A percentile compares a stretch with the other conserved stretches of the same genome.
Conservation (phyloP, 2,797 vertebrate species). For the Peromyscus eremicus region DNA sequence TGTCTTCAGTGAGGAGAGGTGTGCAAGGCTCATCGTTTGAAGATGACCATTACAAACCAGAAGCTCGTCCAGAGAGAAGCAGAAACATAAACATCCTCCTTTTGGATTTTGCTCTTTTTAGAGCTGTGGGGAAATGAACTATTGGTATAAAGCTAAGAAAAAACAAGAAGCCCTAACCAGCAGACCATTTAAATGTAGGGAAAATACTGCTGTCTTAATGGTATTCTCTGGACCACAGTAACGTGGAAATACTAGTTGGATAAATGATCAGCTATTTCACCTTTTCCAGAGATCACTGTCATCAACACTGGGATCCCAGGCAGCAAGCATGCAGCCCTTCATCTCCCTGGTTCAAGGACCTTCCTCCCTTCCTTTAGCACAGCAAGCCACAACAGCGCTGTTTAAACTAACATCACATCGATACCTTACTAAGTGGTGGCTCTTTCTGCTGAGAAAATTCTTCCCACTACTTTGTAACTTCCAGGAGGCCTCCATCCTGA, state of each 20-base stretch:
- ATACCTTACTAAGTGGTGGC: neutral
- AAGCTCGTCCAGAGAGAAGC: no score
- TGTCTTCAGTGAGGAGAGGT: neutral
- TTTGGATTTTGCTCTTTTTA: neutral
- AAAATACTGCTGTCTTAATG: neutral
- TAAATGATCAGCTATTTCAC: neutral
- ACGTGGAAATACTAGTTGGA: neutral
- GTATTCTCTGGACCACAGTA: constrained; percentile 10
- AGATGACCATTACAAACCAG: neutral
- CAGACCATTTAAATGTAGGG: neutral
- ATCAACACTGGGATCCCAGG: neutral
- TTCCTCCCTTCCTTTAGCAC: neutral
- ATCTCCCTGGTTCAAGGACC: neutral
- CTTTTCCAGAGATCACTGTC: neutral
- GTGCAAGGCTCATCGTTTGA: no score
- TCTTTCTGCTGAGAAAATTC: constrained; percentile 28
- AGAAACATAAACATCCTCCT: neutral
- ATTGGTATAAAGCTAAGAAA: neutral
- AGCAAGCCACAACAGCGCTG: neutral
- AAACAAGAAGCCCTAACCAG: neutral
- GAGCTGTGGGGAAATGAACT: neutral
- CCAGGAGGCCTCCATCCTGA: neutral
- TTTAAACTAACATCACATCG: neutral
- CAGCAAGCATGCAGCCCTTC: neutral
- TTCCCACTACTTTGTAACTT: neutral